Percentiles rank a stretch among this genome's conserved stretches.
Evolutionary conservation across 2,113 vertebrate genomes (phyloP).

Genomic region (Motacilla alba): DNA sequence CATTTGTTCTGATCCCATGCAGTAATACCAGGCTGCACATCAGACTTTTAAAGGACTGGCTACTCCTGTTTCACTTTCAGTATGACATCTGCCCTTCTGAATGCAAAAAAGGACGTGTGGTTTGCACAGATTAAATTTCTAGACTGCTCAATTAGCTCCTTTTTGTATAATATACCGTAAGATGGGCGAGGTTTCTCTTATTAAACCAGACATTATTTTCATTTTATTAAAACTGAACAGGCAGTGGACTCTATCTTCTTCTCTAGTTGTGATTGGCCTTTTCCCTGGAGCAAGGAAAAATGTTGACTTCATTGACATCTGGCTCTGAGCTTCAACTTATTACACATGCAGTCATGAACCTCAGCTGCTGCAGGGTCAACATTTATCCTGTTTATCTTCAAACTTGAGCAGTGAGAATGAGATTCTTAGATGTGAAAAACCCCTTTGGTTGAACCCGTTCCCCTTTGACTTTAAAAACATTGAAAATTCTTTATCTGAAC

Average conservation of each 20-base stretch:
- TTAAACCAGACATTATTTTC: not conserved
- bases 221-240: not conserved
- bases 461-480: not conserved
- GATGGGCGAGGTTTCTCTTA: not conserved
- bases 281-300: not conserved
- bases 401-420: not conserved
- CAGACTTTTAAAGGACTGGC: not conserved
- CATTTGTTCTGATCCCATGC: not conserved
- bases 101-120: not conserved
- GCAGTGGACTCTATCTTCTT: not conserved
- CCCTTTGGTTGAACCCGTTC: not conserved
- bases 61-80: not conserved
- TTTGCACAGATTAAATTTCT: not conserved
- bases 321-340: not conserved
- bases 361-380: not conserved
- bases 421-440: not conserved
- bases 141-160: not conserved
- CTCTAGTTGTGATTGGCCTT: not conserved
- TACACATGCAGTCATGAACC: not conserved
- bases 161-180: not conserved
- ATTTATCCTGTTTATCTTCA: constrained; percentile 20
- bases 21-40: not conserved
- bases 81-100: not conserved
- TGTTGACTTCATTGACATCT: not conserved
- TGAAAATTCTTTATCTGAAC: not conserved